Base-by-base conservation (phyloP, 2,113 vertebrate species). In the Alligator mississippiensis region DNA sequence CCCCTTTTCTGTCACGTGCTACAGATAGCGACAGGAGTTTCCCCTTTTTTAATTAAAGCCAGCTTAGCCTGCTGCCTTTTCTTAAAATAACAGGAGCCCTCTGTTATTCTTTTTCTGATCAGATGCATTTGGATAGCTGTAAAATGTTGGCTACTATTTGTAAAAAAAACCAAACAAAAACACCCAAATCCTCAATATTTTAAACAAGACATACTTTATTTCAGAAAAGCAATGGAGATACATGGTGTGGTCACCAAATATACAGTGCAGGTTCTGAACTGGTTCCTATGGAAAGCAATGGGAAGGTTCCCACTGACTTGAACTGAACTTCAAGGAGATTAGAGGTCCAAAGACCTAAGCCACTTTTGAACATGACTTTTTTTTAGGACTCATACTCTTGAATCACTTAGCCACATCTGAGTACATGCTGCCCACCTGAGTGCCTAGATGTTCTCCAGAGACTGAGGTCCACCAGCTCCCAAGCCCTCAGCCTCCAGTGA, bases 51-150 rank as follows among this genome's bases (percentile, higher is more conserved):
- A 38, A 38, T 38, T 47, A 47, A 47, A 47, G 47, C 38, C 38
- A 47, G 6, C 6, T 47, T 47, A 47, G 38, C 47, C 47, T 47
- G 6, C 7, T 47, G 47, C 47, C 47, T 47, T 47, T 47, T 47
- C 47, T 47, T 47, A 47, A 47, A 47, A 21, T 22, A 74, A 47
- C 47, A 47, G 47, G 47, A 47, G 47, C 47, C 47, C 47, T 47
- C 8, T 47, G 47, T 47, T 47, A 0, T 17, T 87, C 2, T 2
- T 47, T 47, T 54, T 80, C 88, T 90, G 89, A 94, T 77, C 91
- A 87, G 80, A 84, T 89, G 89, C 70, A 72, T 89, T 68, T 64
- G 80, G 64, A 38, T 84, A 84, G 91, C 87, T 89, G 21, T 12
- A 19, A 61, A 84, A 88, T 47, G 80, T 55, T 91, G 76, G 54